Base-by-base conservation (phyloP, 1,140 invertebrate genomes). In the Andrena cerasifolii region DNA sequence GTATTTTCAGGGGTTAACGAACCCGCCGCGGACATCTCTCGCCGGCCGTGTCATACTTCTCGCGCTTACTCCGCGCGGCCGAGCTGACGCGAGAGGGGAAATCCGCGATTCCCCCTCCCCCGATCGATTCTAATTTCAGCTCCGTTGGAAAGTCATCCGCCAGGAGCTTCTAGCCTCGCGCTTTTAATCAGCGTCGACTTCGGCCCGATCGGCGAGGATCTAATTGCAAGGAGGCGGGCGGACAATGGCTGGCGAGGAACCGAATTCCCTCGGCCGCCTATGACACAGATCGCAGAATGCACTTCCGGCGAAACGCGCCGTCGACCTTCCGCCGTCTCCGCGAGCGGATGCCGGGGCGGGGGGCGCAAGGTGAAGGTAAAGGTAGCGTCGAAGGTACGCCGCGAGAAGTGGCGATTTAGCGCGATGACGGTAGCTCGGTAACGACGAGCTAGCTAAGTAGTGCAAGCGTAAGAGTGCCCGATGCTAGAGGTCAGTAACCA, bases 391-490 rank as follows among this genome's bases (percentile, higher is more conserved):
- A 70, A 72, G 82, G 58, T 75, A 78, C 51, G 47, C 24, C 45
- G 65, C 74, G 79, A 85, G 76, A 84, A 85, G 75, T 85, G 75
- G 73, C 79, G 84, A 85, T 84, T 85, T 71, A 82, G 51, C 81
- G 59, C 77, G 83, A 80, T 51, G 49, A 33, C 53, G 68, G 65
- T 61, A 67, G 66, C 80, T 59, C 77, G 81, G 67, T 84, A 80
- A 78, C 79, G 65, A 83, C 85, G 88, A 91, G 88, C 91, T 91
- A 90, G 90, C 83, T 92, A 92, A 92, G 91, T 92, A 92, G 91
- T 92, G 91, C 91, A 92, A 92, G 91, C 91, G 90, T 91, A 92
- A 92, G 90, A 91, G 90, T 92, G 88, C 88, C 90, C 87, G 84
- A 75, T 74, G 72, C 79, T 79, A 86, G 89, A 91, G 91, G 91